These are phyloP conservation scores for Microctonus hyperodae DNA, from an alignment of 2,888 invertebrate species.

Conservation along the genomic window DNA sequence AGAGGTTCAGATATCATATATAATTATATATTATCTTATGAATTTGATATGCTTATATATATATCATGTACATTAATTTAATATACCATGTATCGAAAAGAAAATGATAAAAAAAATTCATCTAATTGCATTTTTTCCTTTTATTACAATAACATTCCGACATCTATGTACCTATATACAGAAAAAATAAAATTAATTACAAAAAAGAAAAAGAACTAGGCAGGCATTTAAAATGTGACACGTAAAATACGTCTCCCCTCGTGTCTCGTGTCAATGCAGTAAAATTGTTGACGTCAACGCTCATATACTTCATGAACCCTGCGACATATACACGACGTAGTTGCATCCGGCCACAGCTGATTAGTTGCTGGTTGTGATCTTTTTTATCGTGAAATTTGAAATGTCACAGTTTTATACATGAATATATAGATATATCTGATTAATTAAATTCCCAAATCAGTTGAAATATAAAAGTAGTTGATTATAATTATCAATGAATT, in stretches of 20 bases:
- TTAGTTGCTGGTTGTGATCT: slow-evolving; percentile 19
- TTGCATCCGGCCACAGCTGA: slow-evolving; percentile 28
- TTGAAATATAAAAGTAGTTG: too few relatives aligned
- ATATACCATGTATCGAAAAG: slow-evolving; percentile 21
- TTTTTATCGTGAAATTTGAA: slow-evolving; percentile 1
- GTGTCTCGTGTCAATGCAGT: neutral
- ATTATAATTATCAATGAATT: too few relatives aligned
- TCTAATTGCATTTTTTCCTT: neutral
- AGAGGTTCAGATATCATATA: neutral
- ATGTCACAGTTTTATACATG: slow-evolving; percentile 12
- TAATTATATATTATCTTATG: slow-evolving; percentile 18
- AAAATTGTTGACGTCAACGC: slow-evolving; percentile 18
- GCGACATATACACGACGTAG: slow-evolving; percentile 16
- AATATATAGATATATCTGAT: neutral
- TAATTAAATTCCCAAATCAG: neutral
- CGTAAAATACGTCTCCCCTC: neutral
- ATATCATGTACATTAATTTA: slow-evolving; percentile 29
- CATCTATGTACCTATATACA: too few relatives aligned
- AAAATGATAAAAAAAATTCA: neutral
- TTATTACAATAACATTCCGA: neutral
- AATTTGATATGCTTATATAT: slow-evolving; percentile 30
- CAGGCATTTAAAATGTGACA: neutral
- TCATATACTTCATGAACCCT: neutral
- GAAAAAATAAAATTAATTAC: neutral
- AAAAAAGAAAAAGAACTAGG: neutral